Percentiles rank a stretch among this genome's conserved stretches.
These are phyloP conservation scores for Scaptomyza flava DNA, from an alignment of 2,888 invertebrate species.

Conservation along the genomic window DNA sequence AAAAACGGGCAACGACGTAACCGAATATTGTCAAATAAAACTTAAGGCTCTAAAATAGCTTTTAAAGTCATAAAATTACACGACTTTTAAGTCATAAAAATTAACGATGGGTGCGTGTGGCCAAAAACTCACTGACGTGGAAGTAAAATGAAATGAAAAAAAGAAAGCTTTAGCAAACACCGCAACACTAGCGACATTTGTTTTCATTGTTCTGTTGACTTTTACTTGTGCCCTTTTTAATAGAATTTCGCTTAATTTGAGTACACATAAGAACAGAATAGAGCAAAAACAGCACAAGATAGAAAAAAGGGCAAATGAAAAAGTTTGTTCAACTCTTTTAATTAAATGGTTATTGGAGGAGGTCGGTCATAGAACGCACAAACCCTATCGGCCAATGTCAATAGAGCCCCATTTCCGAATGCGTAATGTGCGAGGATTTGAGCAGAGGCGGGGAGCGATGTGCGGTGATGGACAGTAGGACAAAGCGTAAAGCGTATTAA, in stretches of 20 bases:
- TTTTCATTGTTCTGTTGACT: slow-evolving; percentile 67
- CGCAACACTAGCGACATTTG: slow-evolving; percentile 47
- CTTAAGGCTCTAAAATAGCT: slow-evolving; percentile 80
- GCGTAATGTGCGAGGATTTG: neutral
- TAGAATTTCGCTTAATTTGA: slow-evolving; percentile 78
- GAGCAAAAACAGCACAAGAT: neutral
- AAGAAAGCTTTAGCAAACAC: slow-evolving; percentile 17
- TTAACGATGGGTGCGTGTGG: slow-evolving; percentile 79
- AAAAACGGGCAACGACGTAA: slow-evolving; percentile 36
- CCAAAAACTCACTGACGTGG: slow-evolving; percentile 46
- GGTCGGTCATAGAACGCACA: slow-evolving; percentile 45
- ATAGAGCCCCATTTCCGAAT: slow-evolving; percentile 46
- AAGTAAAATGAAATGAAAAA: slow-evolving; percentile 23
- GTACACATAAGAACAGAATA: slow-evolving; percentile 34
- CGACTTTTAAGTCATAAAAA: slow-evolving; percentile 77
- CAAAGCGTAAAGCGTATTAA: slow-evolving; percentile 79
- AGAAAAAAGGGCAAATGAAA: slow-evolving; percentile 52
- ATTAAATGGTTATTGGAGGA: slow-evolving; percentile 77
- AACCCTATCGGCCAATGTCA: slow-evolving; percentile 63
- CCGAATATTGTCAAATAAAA: slow-evolving; percentile 75
- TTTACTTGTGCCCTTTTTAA: slow-evolving; percentile 58
- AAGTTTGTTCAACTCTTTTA: slow-evolving; percentile 75
- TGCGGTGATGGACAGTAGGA: slow-evolving; percentile 25
- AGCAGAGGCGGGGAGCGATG: neutral
- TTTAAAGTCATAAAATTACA: slow-evolving; percentile 80